Percentiles rank a stretch among this genome's conserved stretches.
Evolutionary conservation across 2,797 vertebrate genomes (phyloP).

Genomic region (Gymnothorax javanicus): DNA sequence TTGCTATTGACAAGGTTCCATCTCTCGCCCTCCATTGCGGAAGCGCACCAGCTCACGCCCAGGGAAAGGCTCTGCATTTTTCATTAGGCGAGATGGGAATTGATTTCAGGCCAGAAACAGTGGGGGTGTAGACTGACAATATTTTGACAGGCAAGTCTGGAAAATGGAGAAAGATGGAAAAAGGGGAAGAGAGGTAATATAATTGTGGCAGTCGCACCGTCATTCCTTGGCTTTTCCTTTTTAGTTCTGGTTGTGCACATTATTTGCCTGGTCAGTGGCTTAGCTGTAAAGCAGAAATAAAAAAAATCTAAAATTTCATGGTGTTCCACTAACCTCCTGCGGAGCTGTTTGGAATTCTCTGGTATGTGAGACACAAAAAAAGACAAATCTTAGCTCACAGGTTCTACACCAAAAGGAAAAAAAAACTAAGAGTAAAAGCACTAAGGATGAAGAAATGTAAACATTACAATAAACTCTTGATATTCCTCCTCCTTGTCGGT

Average conservation of each 20-base stretch:
- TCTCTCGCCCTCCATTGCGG: constrained; percentile 41
- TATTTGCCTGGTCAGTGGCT: constrained; percentile 41
- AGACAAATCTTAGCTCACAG: constrained; percentile 22
- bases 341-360: constrained; percentile 57
- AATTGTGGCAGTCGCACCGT: constrained; percentile 24
- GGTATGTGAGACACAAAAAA: constrained; percentile 43
- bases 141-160: constrained; percentile 62
- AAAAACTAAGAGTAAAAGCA: constrained; percentile 51
- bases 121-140: constrained; percentile 57
- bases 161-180: neutral
- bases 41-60: constrained; percentile 48
- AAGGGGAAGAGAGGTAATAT: neutral
- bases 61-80: constrained; percentile 57
- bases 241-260: constrained; percentile 22
- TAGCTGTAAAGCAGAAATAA: constrained; percentile 54
- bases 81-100: constrained; percentile 61
- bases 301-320: constrained; percentile 60
- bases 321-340: constrained; percentile 52
- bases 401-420: constrained; percentile 62
- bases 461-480: constrained; percentile 38
- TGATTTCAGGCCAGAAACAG: constrained; percentile 63
- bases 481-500: constrained; percentile 41
- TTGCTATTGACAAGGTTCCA: constrained; percentile 44
- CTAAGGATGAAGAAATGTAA: constrained; percentile 61
- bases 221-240: constrained; percentile 22